phyloP scores from a whole-genome alignment of 2,888 invertebrate species.

The Unio pictorum region DNA sequence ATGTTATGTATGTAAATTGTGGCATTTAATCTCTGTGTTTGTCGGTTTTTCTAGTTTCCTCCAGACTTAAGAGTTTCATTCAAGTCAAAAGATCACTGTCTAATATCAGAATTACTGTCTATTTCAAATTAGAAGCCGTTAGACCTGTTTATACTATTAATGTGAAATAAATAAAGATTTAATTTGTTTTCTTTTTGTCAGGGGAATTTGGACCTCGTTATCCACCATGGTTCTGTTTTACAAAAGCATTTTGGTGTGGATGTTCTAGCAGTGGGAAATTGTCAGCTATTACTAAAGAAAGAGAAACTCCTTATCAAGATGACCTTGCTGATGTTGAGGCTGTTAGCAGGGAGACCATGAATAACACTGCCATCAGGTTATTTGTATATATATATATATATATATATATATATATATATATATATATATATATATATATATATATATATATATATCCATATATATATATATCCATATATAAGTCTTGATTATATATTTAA shows the following conservation, averaged over 20 bases:
- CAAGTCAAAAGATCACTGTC: too few relatives aligned
- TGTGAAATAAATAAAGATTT: too few relatives aligned
- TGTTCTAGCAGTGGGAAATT: neutral
- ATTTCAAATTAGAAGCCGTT: too few relatives aligned
- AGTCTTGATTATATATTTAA: too few relatives aligned
- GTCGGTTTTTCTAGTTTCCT: neutral
- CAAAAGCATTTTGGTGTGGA: constrained; percentile 80
- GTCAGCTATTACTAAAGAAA: neutral
- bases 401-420: too few relatives aligned
- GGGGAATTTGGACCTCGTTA: constrained; percentile 86
- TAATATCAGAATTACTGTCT: too few relatives aligned
- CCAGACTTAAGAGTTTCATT: too few relatives aligned
- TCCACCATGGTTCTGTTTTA: constrained; percentile 83
- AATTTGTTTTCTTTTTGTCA: constrained; percentile 64
- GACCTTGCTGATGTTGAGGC: constrained; percentile 55
- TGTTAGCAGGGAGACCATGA: constrained; percentile 74
- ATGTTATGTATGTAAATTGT: neutral
- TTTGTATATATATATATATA: too few relatives aligned
- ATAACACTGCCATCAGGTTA: constrained; percentile 55
- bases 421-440: too few relatives aligned
- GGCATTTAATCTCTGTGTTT: neutral
- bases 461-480: too few relatives aligned
- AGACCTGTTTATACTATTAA: too few relatives aligned
- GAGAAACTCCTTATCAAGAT: constrained; percentile 68
- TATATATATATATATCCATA: too few relatives aligned